A percentile compares a stretch with the other conserved stretches of the same genome.
Evolutionary conservation across 2,888 invertebrate species (phyloP).

Genomic region (Allygus modestus): DNA sequence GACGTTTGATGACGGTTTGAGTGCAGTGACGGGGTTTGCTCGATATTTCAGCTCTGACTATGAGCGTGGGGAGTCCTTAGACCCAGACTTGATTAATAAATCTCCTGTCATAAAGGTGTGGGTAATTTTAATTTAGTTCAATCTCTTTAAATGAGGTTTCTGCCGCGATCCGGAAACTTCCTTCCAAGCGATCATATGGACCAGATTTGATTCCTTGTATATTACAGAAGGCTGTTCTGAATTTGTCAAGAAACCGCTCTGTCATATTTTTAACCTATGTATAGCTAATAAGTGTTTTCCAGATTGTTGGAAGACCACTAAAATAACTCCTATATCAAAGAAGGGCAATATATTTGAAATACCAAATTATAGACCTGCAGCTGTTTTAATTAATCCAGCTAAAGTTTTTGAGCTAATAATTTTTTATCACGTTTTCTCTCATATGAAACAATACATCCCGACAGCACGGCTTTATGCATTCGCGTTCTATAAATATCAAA

Average conservation of each 20-base stretch:
- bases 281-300: background rate
- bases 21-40: too few species aligned
- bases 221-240: too few species aligned
- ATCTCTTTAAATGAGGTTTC: too few species aligned
- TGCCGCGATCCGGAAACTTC: too few species aligned
- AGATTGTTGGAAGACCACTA: background rate
- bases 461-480: slow-evolving; percentile 3
- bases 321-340: background rate
- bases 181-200: too few species aligned
- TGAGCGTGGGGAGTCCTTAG: too few species aligned
- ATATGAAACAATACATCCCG: background rate
- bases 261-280: background rate
- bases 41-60: too few species aligned
- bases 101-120: too few species aligned
- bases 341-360: background rate
- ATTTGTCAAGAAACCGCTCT: background rate
- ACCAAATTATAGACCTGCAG: background rate
- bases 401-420: slow-evolving; percentile 4
- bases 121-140: too few species aligned
- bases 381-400: background rate
- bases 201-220: too few species aligned
- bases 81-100: too few species aligned
- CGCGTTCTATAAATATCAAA: background rate
- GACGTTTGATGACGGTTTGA: too few species aligned
- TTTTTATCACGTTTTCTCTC: background rate